phyloP scores from a whole-genome alignment of 2,113 vertebrate species.

The Brevimyrus niger region DNA sequence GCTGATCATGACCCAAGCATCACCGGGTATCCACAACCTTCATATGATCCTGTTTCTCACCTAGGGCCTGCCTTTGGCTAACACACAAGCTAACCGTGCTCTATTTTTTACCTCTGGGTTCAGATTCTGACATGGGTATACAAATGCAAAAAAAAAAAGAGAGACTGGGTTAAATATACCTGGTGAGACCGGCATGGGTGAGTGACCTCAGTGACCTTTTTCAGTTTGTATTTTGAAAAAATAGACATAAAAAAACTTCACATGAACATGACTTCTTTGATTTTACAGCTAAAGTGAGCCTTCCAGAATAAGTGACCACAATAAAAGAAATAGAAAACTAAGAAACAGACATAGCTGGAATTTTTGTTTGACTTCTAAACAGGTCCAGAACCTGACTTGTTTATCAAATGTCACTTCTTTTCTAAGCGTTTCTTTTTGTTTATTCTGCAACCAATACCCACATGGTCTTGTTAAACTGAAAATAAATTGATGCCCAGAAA shows the following conservation, averaged over 20 bases:
- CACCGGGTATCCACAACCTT: neutral
- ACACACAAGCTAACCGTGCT: neutral
- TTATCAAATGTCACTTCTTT: neutral
- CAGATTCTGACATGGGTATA: neutral
- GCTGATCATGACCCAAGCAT: neutral
- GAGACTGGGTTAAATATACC: neutral
- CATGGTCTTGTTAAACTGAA: slow-evolving; percentile 3
- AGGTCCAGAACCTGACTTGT: neutral
- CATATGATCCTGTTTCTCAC: neutral
- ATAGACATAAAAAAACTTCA: neutral
- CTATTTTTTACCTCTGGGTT: neutral
- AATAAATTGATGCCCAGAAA: neutral
- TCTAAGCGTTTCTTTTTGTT: neutral
- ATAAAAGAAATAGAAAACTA: neutral
- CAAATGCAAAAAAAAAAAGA: neutral
- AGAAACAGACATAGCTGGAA: neutral
- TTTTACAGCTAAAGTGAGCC: neutral
- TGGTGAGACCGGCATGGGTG: neutral
- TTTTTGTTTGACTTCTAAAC: neutral
- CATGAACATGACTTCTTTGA: neutral
- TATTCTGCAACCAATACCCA: neutral
- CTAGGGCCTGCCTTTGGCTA: neutral
- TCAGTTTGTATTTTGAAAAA: neutral
- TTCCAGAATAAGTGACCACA: neutral
- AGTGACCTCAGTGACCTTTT: neutral